Evolutionary conservation across 2,797 vertebrate species (phyloP), one percentile per base, ranked within the genome.

Genomic region (Petrocephalus schoutedeni): DNA sequence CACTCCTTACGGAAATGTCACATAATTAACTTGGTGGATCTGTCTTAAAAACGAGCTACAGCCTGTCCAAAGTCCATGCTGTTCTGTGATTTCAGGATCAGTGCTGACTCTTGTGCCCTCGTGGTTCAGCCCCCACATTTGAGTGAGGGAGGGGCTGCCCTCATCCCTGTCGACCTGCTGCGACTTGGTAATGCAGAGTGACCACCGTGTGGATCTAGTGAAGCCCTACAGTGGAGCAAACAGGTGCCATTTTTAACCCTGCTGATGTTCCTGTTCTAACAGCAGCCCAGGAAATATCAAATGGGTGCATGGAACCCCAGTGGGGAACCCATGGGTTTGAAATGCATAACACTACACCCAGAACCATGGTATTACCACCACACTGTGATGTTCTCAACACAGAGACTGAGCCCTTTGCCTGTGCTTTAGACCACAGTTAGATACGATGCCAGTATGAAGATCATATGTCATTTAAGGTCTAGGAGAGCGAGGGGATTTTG

Each of bases 101-200:
- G 8, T 0, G n/a, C n/a, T 28, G 54, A 6, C 41, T 87, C 49
- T 87, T 58, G 23, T 56, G 4, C 6, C 54, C 16, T 67, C 9
- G 56, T 19, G 21, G 53, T 36, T 9, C 10, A 57, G 51, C 23
- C 14, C 2, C 21, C 19, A 14, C 49, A 56, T 80, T 28, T 84
- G 8, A 51, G 19, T 49, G 19, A 6, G 19, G 77, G 86, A 10
- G 28, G 21, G 59, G 45, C 86, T 53, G 28, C 19, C 77, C 54
- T 21, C 56, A 84, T 41, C 77, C 89, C 74, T 56, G 80, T 83
- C 54, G 74, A 49, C 87, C 85, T 41, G 36, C 67, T 36, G 57
- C 53, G 14, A 88, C 74, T 83, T 87, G 21, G 49, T 71, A 45
- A 74, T 41, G 36, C 2, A 5, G 10, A 41, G 14, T 41, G 16